phyloP scores from a whole-genome alignment of 2,797 vertebrate species.

The Adelosebastes latens region DNA sequence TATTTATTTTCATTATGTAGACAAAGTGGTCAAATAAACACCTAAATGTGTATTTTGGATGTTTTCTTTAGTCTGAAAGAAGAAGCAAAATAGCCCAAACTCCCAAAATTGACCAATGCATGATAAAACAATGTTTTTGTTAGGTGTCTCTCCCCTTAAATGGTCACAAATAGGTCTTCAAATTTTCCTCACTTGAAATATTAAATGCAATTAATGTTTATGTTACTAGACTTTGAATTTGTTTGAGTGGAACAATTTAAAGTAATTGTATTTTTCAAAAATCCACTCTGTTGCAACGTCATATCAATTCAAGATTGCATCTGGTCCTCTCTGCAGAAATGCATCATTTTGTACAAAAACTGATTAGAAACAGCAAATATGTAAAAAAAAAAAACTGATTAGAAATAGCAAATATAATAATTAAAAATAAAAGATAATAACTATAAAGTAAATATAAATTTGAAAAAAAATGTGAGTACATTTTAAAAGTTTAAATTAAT shows the following conservation, averaged over 20 bases:
- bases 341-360: background rate
- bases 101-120: no score
- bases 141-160: background rate
- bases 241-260: background rate
- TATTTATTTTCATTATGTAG: background rate
- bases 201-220: slow-evolving; percentile 8
- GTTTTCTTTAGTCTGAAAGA: background rate
- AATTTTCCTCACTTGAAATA: slow-evolving; percentile 7
- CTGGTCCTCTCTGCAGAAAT: background rate
- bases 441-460: background rate
- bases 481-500: background rate
- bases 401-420: background rate
- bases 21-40: background rate
- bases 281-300: background rate
- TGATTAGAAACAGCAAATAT: background rate
- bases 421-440: background rate
- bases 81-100: no score
- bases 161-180: slow-evolving; percentile 12
- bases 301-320: background rate
- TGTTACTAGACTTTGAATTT: background rate
- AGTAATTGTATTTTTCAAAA: background rate
- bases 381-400: background rate
- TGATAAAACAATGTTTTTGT: no score
- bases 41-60: background rate
- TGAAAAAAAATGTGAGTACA: background rate